A percentile compares a stretch with the other conserved stretches of the same genome.
Conservation (phyloP, 2,888 invertebrate species). For the Acrocyrtus sp. region DNA sequence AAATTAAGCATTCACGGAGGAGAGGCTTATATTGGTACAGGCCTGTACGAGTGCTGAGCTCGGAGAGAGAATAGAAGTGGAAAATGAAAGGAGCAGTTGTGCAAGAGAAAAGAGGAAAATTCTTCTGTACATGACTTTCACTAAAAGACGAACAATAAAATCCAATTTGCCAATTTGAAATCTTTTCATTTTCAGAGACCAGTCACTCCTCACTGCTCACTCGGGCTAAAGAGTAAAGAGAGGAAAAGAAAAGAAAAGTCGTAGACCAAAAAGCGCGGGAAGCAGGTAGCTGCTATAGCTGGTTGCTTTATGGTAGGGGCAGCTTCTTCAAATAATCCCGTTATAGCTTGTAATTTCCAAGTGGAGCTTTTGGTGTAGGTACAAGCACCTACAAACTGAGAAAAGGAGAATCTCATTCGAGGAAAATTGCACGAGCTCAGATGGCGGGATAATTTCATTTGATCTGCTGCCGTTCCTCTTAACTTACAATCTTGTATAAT, state of each 20-base stretch:
- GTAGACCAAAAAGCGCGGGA: too few relatives aligned
- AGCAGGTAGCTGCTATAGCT: too few relatives aligned
- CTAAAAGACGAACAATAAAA: conserved; percentile 55
- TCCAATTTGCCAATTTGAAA: conserved; percentile 59
- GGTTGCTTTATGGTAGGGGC: too few relatives aligned
- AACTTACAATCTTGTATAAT: too few relatives aligned
- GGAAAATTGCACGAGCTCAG: neutral
- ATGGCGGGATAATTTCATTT: conserved; percentile 7
- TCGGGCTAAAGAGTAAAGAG: too few relatives aligned
- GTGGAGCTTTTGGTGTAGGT: too few relatives aligned
- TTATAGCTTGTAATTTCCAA: too few relatives aligned
- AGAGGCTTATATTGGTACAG: neutral
- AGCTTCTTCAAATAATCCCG: too few relatives aligned
- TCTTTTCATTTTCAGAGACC: conserved; percentile 51
- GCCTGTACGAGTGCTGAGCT: neutral
- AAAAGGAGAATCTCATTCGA: too few relatives aligned
- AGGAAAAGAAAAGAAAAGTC: too few relatives aligned
- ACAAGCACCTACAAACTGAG: too few relatives aligned
- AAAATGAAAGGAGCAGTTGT: conserved; percentile 2
- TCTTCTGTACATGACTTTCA: conserved; percentile 29
- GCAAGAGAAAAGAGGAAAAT: conserved; percentile 17
- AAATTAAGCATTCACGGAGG: conserved; percentile 13
- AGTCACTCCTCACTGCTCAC: too few relatives aligned
- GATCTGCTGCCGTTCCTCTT: neutral
- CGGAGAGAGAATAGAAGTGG: neutral